Percentiles rank a stretch among this genome's conserved stretches.
Conservation (phyloP, 2,888 invertebrate genomes). For the Chirona hameri region DNA sequence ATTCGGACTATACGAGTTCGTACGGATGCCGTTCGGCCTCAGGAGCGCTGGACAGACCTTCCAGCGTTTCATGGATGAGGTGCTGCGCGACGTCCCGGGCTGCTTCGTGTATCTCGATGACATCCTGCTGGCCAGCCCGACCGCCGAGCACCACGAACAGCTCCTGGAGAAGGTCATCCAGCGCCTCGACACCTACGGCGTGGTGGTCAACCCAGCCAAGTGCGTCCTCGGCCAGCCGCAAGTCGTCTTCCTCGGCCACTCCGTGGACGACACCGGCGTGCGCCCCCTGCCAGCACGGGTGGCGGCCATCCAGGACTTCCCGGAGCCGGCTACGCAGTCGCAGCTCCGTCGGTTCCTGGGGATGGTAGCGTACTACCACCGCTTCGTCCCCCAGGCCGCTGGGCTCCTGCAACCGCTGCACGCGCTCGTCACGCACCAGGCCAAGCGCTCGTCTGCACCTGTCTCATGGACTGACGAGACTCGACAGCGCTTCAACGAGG, state of each 20-base stretch:
- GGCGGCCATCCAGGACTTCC: neutral
- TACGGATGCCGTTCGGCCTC: slow-evolving; percentile 45
- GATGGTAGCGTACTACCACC: too few relatives aligned
- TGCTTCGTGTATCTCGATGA: slow-evolving; percentile 45
- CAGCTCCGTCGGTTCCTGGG: too few relatives aligned
- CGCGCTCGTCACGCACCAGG: too few relatives aligned
- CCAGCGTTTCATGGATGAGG: too few relatives aligned
- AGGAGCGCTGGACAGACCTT: slow-evolving; percentile 46
- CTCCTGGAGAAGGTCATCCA: neutral
- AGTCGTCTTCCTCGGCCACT: neutral
- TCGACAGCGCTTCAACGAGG: too few relatives aligned
- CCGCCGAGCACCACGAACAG: neutral
- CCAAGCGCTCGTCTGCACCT: too few relatives aligned
- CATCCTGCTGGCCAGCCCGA: slow-evolving; percentile 42
- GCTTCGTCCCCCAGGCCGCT: too few relatives aligned
- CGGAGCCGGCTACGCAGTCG: neutral
- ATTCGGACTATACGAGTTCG: slow-evolving; percentile 46
- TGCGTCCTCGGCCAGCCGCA: neutral
- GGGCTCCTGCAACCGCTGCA: too few relatives aligned
- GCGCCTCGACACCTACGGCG: neutral
- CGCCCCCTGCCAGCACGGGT: neutral
- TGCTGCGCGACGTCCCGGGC: slow-evolving; percentile 43
- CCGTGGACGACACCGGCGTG: neutral
- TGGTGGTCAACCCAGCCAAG: neutral
- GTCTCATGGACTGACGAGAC: too few relatives aligned